Percentiles rank a stretch among this genome's conserved stretches.
Conservation (phyloP, 2,113 vertebrate genomes). For the Dissostichus mawsoni region DNA sequence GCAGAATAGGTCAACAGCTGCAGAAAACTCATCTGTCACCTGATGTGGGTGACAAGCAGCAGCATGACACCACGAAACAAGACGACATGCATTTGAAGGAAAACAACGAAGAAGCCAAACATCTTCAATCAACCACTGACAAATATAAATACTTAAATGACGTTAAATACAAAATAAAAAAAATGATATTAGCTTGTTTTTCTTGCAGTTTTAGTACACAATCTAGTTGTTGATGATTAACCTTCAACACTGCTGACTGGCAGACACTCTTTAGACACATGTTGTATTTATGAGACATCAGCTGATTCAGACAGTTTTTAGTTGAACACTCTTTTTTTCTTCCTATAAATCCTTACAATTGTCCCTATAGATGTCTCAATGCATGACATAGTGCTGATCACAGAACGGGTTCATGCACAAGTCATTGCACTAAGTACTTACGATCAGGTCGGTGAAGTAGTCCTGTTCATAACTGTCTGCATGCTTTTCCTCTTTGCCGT, state of each 20-base stretch:
- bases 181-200: not conserved
- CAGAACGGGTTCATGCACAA: not conserved
- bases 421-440: conserved; percentile 56
- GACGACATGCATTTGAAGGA: not conserved
- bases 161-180: not conserved
- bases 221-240: conserved; percentile 20
- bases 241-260: not conserved
- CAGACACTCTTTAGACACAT: not conserved
- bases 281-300: not conserved
- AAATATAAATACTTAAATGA: not conserved
- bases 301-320: conserved; percentile 28
- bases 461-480: conserved; percentile 80
- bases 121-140: not conserved
- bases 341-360: conserved; percentile 22
- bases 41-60: not conserved
- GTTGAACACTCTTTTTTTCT: not conserved
- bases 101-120: not conserved
- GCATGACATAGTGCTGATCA: not conserved
- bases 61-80: not conserved
- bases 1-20: not conserved
- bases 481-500: conserved; percentile 83
- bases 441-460: conserved; percentile 86
- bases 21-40: conserved; percentile 5
- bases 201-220: not conserved
- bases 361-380: too few species aligned